Percentiles rank a stretch among this genome's conserved stretches.
phyloP scores from a whole-genome alignment of 1,140 invertebrate genomes.

The Drosophila willistoni region DNA sequence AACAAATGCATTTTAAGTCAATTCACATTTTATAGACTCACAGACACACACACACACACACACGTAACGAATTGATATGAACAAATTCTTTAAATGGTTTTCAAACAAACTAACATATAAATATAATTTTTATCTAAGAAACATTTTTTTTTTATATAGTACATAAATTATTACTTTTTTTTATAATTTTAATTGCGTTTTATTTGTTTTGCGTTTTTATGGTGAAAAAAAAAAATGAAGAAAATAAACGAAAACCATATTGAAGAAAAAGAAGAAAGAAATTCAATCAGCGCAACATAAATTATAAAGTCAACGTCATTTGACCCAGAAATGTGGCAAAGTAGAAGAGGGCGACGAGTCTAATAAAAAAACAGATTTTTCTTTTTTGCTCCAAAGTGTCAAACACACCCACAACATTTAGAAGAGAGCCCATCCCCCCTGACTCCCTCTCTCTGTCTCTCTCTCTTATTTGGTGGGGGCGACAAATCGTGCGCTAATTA shows the following conservation, averaged over 20 bases:
- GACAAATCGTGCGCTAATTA: conserved; percentile 79
- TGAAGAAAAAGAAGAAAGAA: conserved; percentile 42
- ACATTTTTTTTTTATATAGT: not conserved
- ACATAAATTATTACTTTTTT: conserved; percentile 35
- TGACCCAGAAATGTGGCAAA: conserved; percentile 65
- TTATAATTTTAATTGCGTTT: conserved; percentile 74
- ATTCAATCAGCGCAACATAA: conserved; percentile 74
- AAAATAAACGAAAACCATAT: not conserved
- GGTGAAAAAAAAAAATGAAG: conserved; percentile 35
- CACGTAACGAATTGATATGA: conserved; percentile 24
- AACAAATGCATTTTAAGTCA: conserved; percentile 55
- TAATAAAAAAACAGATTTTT: conserved; percentile 74
- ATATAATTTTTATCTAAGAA: conserved; percentile 51
- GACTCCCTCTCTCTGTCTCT: too few relatives aligned
- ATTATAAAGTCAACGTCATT: conserved; percentile 50
- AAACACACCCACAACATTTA: conserved; percentile 37
- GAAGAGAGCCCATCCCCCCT: not conserved
- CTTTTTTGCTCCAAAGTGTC: conserved; percentile 36
- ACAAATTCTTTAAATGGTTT: conserved; percentile 28
- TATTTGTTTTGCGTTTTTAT: conserved; percentile 42
- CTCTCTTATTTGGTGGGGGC: conserved; percentile 28
- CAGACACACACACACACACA: not conserved
- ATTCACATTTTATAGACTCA: conserved; percentile 51
- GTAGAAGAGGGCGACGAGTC: conserved; percentile 42
- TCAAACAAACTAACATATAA: conserved; percentile 4